Conservation (phyloP, 2,888 invertebrate genomes). For the Acleris cristana region DNA sequence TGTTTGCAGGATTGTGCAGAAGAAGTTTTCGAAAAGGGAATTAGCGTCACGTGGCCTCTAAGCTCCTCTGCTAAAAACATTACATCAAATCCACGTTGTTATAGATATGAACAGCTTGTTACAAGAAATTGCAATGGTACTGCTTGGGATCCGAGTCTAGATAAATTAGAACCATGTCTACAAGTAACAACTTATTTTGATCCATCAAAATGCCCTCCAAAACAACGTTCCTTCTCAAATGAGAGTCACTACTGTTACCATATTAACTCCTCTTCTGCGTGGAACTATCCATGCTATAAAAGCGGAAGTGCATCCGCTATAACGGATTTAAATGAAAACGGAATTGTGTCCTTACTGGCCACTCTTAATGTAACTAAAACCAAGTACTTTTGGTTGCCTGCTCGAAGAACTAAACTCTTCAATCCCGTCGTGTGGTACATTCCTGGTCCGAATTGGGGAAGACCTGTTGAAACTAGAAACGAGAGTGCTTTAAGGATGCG, state of each 20-base stretch:
- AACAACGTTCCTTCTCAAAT: slow-evolving; percentile 60
- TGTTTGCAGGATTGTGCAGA: slow-evolving; percentile 63
- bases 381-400: slow-evolving; percentile 78
- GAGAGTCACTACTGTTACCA: slow-evolving; percentile 66
- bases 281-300: slow-evolving; percentile 70
- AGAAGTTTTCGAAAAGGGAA: slow-evolving; percentile 59
- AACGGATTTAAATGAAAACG: slow-evolving; percentile 60
- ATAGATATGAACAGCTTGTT: slow-evolving; percentile 54
- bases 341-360: slow-evolving; percentile 56
- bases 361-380: slow-evolving; percentile 56
- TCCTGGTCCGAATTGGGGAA: slow-evolving; percentile 76
- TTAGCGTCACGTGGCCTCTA: slow-evolving; percentile 64
- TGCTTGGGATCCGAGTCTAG: slow-evolving; percentile 59
- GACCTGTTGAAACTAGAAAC: slow-evolving; percentile 46
- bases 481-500: slow-evolving; percentile 47
- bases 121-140: slow-evolving; percentile 63
- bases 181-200: slow-evolving; percentile 57
- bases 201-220: slow-evolving; percentile 63
- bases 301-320: slow-evolving; percentile 71
- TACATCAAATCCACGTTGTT: slow-evolving; percentile 65
- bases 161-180: slow-evolving; percentile 57
- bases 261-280: slow-evolving; percentile 54
- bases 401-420: slow-evolving; percentile 65
- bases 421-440: slow-evolving; percentile 74
- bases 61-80: slow-evolving; percentile 54